phyloP scores from a whole-genome alignment of 2,797 vertebrate genomes.

The Hippocampus kuda region DNA sequence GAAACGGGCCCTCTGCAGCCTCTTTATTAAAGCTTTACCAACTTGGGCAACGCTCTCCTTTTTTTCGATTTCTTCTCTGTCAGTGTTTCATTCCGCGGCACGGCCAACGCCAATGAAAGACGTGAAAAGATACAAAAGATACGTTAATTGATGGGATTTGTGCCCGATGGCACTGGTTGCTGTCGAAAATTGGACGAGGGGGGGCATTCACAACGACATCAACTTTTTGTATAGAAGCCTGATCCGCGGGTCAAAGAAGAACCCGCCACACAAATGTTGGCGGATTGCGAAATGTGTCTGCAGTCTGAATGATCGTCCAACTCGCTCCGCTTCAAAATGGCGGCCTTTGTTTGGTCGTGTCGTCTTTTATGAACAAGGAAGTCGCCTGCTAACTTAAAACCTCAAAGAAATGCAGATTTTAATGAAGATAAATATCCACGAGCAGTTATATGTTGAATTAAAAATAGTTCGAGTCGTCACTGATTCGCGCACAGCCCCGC shows the following conservation, averaged over 20 bases:
- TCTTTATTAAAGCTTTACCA: slow-evolving; percentile 52
- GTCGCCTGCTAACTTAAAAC: neutral
- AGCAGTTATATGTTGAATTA: no score
- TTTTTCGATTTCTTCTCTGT: slow-evolving; percentile 36
- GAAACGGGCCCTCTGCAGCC: slow-evolving; percentile 58
- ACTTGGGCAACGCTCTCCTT: slow-evolving; percentile 38
- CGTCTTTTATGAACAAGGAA: neutral
- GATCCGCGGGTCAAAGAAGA: neutral
- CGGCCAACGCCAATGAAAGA: slow-evolving; percentile 30
- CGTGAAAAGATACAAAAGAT: slow-evolving; percentile 25
- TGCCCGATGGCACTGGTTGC: neutral
- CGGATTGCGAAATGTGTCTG: neutral
- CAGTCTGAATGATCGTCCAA: neutral
- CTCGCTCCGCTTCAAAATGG: neutral
- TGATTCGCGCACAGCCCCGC: no score
- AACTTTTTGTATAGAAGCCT: neutral
- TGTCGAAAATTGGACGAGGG: neutral
- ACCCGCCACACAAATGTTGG: neutral
- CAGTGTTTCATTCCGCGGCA: slow-evolving; percentile 40
- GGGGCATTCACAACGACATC: neutral
- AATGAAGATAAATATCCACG: neutral
- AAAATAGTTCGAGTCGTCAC: no score
- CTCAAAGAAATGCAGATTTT: neutral
- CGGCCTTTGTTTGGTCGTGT: neutral
- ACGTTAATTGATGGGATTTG: neutral